Evolutionary conservation across 2,113 vertebrate species (phyloP).

Genomic region (Myocastor coypus): DNA sequence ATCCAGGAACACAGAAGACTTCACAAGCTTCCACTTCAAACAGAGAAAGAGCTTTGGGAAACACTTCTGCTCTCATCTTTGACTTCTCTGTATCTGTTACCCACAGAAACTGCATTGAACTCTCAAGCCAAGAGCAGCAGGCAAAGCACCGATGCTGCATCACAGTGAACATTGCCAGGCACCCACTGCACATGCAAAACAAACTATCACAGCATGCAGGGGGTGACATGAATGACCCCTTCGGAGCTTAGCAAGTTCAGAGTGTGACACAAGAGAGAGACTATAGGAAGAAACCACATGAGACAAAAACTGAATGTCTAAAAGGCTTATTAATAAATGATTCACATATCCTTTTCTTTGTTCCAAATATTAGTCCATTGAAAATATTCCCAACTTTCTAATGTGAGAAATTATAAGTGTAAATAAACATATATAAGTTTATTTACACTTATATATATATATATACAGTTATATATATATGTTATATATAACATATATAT

Average conservation of each 20-base stretch:
- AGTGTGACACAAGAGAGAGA: not conserved
- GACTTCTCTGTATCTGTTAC: not conserved
- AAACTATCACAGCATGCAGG: accelerated
- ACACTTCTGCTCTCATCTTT: not conserved
- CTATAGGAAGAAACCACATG: not conserved
- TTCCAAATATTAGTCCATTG: not conserved
- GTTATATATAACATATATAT: too few species aligned
- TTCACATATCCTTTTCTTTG: not conserved
- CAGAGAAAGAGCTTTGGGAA: not conserved
- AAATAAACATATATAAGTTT: not conserved
- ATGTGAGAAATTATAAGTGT: not conserved
- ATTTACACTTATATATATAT: too few species aligned
- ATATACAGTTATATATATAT: too few species aligned
- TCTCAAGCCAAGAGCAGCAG: too few species aligned
- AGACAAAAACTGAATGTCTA: not conserved
- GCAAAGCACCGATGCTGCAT: not conserved
- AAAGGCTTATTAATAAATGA: not conserved
- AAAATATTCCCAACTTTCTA: not conserved
- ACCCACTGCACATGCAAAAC: accelerated
- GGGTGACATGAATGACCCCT: too few species aligned
- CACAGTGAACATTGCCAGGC: accelerated
- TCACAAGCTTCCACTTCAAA: not conserved
- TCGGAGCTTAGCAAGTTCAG: not conserved
- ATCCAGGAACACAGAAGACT: not conserved
- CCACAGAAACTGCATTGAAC: accelerated